Evolutionary conservation across 2,888 invertebrate species (phyloP).

Genomic region (Hydrotaea diabolus): DNA sequence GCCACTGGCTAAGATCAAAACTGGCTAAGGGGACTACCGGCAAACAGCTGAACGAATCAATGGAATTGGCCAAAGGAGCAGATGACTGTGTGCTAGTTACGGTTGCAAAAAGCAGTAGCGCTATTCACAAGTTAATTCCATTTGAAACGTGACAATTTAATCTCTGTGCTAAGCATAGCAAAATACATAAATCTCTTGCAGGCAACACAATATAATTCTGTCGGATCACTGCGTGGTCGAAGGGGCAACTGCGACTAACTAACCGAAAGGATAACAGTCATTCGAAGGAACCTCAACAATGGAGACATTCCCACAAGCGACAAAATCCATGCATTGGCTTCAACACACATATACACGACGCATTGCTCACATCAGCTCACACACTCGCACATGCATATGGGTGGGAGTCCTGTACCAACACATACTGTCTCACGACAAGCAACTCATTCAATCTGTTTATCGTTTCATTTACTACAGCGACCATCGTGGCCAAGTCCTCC

Average conservation of each 20-base stretch:
- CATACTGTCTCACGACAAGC: not conserved
- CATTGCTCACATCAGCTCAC: conserved; percentile 10
- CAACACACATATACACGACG: not conserved
- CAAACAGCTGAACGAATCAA: not conserved
- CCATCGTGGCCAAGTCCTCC: not conserved
- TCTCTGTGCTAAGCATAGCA: conserved; percentile 56
- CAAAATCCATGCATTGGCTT: conserved; percentile 12
- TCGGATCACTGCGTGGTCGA: not conserved
- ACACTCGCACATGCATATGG: not conserved
- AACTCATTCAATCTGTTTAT: conserved; percentile 48
- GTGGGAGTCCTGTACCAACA: not conserved
- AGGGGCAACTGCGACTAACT: not conserved
- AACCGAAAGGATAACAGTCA: conserved; percentile 38
- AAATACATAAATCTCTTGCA: conserved; percentile 34
- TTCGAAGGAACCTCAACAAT: conserved; percentile 45
- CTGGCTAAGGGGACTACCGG: not conserved
- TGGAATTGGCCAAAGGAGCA: not conserved
- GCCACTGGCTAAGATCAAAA: conserved; percentile 20
- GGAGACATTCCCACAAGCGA: conserved; percentile 30
- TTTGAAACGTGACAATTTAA: conserved; percentile 68
- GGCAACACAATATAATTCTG: not conserved
- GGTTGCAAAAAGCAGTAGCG: conserved; percentile 28
- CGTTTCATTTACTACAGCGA: conserved; percentile 43
- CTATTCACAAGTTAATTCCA: conserved; percentile 63
- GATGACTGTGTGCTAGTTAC: not conserved